Conservation (phyloP, 2,113 vertebrate species). For the Charadrius vociferus region DNA sequence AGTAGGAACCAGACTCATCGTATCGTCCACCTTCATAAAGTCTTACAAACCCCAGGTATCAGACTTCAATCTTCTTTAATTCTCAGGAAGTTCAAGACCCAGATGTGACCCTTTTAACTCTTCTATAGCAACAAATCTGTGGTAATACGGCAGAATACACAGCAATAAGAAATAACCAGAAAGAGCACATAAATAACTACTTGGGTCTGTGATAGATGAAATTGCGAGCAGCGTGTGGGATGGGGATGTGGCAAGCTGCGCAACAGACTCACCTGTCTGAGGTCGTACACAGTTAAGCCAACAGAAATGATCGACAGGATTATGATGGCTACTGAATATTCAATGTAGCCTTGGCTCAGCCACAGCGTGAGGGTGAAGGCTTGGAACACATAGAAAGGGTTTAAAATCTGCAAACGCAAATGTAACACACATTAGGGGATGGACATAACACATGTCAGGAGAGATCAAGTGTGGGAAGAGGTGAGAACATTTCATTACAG, state of each 20-base stretch:
- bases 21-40: not conserved
- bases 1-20: not conserved
- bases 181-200: not conserved
- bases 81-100: not conserved
- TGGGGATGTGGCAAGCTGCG: not conserved
- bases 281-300: constrained; percentile 61
- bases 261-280: constrained; percentile 65
- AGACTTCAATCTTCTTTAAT: not conserved
- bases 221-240: not conserved
- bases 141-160: not conserved
- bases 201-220: not conserved
- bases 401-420: constrained; percentile 69
- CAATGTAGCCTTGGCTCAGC: constrained; percentile 69
- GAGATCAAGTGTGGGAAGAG: not conserved
- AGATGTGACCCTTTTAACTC: not conserved
- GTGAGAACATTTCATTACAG: not conserved
- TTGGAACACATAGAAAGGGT: constrained; percentile 78
- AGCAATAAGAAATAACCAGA: not conserved
- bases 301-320: constrained; percentile 69
- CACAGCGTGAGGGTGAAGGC: constrained; percentile 72
- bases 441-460: not conserved
- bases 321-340: constrained; percentile 73
- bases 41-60: not conserved
- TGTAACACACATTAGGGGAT: not conserved
- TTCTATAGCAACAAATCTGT: not conserved